phyloP scores from a whole-genome alignment of 92 coral and sea anemone species.

The Paragorgia papillata region DNA sequence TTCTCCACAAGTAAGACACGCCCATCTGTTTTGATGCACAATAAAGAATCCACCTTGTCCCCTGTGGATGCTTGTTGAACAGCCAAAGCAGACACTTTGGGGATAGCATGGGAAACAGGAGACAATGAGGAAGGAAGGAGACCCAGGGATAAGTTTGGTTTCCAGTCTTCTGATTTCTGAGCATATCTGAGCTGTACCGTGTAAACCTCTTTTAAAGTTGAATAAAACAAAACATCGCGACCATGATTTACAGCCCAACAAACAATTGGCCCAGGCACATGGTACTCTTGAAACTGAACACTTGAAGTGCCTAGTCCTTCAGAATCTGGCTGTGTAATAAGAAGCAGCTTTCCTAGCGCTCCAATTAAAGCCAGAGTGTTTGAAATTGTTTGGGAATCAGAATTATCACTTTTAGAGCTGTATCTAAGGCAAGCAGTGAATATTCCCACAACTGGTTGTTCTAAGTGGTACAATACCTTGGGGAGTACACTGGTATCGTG shows the following conservation, averaged over 20 bases:
- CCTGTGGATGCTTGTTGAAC: neutral
- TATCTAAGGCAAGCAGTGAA: slow-evolving; percentile 4
- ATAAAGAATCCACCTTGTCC: neutral
- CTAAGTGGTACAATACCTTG: slow-evolving; percentile 32
- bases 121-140: slow-evolving; percentile 7
- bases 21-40: slow-evolving; percentile 25
- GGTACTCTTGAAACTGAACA: slow-evolving; percentile 7
- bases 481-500: neutral
- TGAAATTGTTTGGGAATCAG: neutral
- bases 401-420: neutral
- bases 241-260: neutral
- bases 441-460: slow-evolving; percentile 14
- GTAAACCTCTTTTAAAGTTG: slow-evolving; percentile 15
- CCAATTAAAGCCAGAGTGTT: slow-evolving; percentile 12
- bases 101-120: slow-evolving; percentile 2
- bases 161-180: neutral
- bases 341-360: slow-evolving; percentile 15
- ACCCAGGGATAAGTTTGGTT: neutral
- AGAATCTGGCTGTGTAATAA: slow-evolving; percentile 1
- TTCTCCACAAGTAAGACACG: slow-evolving; percentile 14
- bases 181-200: neutral
- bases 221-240: slow-evolving; percentile 5
- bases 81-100: slow-evolving; percentile 21
- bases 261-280: slow-evolving; percentile 27
- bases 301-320: neutral